Evolutionary conservation across 2,888 invertebrate genomes (phyloP).

Genomic region (Rhyacophila evoluta): DNA sequence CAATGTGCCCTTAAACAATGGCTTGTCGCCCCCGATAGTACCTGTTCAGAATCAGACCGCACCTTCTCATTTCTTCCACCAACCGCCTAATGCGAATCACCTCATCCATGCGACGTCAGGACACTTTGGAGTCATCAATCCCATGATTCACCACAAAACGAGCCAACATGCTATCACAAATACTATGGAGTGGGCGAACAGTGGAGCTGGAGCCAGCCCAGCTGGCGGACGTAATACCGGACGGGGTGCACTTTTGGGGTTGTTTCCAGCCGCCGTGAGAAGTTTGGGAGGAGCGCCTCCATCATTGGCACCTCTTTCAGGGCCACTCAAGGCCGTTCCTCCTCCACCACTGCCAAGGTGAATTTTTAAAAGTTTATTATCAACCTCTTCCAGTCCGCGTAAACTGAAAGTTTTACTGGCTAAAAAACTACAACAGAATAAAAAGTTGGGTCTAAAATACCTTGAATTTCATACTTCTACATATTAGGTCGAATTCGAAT

Average conservation of each 20-base stretch:
- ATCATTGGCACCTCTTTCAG: conserved; percentile 71
- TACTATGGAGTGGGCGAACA: conserved; percentile 37
- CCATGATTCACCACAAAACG: conserved; percentile 47
- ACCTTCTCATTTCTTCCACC: conserved; percentile 39
- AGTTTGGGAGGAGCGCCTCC: conserved; percentile 63
- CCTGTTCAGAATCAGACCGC: conserved; percentile 42
- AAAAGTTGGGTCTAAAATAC: no score
- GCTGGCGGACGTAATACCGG: conserved; percentile 38
- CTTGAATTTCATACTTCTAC: no score
- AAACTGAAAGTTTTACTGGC: no score
- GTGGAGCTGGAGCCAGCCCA: conserved; percentile 6
- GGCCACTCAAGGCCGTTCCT: conserved; percentile 76
- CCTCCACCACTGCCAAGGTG: conserved; percentile 79
- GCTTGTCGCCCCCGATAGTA: conserved; percentile 38
- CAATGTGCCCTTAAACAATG: background rate
- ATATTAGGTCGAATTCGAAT: no score
- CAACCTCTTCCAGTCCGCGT: no score
- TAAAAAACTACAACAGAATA: no score
- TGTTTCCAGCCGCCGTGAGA: conserved; percentile 63
- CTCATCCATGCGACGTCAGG: background rate
- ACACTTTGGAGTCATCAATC: background rate
- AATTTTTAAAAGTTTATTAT: background rate
- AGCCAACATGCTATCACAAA: conserved; percentile 55
- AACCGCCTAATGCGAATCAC: background rate
- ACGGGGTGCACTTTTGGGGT: conserved; percentile 62